Evolutionary conservation across 2,797 vertebrate genomes (phyloP).

Genomic region (Gymnocypris eckloni): DNA sequence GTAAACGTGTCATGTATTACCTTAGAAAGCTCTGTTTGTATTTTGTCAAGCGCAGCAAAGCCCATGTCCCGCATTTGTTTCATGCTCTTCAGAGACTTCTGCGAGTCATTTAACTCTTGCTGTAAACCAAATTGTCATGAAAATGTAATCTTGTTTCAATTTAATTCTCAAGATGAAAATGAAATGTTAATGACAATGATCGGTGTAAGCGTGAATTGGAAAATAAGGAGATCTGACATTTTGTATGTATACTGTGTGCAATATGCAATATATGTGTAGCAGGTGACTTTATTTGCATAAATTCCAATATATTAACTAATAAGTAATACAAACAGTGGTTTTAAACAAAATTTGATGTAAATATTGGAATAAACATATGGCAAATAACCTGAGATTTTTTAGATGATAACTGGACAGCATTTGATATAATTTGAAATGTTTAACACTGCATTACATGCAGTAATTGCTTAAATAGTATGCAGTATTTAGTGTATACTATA

Average conservation of each 20-base stretch:
- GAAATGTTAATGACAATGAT: neutral
- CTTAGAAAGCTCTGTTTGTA: conserved; percentile 57
- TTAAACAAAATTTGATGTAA: neutral
- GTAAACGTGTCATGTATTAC: conserved; percentile 40
- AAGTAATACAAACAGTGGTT: neutral
- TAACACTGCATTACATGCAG: neutral
- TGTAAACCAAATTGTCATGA: conserved; percentile 47
- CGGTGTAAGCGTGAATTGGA: too few species aligned
- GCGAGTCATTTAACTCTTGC: conserved; percentile 62
- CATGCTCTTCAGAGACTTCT: conserved; percentile 58
- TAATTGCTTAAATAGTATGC: neutral
- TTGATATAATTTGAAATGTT: neutral
- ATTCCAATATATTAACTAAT: neutral
- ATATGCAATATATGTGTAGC: neutral
- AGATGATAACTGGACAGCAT: neutral
- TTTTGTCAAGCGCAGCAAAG: conserved; percentile 41
- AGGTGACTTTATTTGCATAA: neutral
- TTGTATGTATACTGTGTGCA: neutral
- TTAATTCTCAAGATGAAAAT: neutral
- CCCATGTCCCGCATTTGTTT: conserved; percentile 54
- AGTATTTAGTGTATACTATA: too few species aligned
- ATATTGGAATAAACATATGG: neutral
- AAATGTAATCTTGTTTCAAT: neutral
- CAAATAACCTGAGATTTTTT: neutral
- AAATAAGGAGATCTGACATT: neutral